Base-by-base conservation (phyloP, 2,113 vertebrate species). In the Phrynosoma blainvillii region DNA sequence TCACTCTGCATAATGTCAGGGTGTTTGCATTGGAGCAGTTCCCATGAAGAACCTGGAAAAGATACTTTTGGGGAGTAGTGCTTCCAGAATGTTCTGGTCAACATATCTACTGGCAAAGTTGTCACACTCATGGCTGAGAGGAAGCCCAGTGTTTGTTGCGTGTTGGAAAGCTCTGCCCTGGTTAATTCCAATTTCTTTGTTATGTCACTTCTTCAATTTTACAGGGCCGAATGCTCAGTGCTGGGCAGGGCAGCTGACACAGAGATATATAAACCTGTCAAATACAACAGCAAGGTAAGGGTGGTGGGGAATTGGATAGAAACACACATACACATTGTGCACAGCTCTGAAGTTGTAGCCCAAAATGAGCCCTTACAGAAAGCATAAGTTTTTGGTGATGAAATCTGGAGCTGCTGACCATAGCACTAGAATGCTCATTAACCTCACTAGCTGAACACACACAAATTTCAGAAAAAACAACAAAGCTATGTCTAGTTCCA, bases 161-260 rank as follows among this genome's bases (percentile, higher is more conserved):
- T 23, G 27, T 6, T 52, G 56, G 59, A 12, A 25, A 59, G 1
- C 21, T 47, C 36, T 73, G 40, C 27, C 21, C 2, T 7, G 13
- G 36, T 32, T 4, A 8, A 74, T 36, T 36, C 47, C 32, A 8
- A 16, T 59, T 73, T 65, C 27, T 65, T 36, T 5, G 2, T 47
- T 7, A 13, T 80, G 13, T 66, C 23, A 4, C 23, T 10, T 40
- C 27, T 12, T 87, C 36, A 6, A 54, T 59, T 36, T 32, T 93
- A 82, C 90, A 98, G 98, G 95, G 96, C 96, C 75, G 95, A 96
- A 62, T 98, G 97, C 89, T 96, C 97, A 54, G 97, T 97, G 36
- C 93, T 98, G 54, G 98, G 98, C 82, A 95, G 96, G 74, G 98
- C 97, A 23, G 97, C 96, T 89, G 97, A 98, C 91, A 98, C 97